Evolutionary conservation across 2,888 invertebrate species (phyloP), one percentile per base, ranked within the genome.

Genomic region (Eilema griseolum): DNA sequence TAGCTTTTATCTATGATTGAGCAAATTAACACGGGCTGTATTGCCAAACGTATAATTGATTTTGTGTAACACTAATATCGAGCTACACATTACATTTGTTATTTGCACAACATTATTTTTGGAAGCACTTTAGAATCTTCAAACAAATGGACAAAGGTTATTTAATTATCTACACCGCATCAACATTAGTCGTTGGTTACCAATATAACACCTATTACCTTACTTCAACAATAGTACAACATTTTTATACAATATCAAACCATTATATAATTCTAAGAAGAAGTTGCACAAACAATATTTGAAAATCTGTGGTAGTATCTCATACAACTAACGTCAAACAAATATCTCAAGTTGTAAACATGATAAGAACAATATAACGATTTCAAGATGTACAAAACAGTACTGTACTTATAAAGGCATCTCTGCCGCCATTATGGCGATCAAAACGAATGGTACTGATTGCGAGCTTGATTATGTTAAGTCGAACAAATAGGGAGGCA

Each of bases 151-250:
- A 72, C 65, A 69, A 61, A 66, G 41, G 24, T 37, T 23, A 28
- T 24, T 62, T 56, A 69, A 61, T 37, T 56, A 64, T 56, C 52
- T 66, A 66, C 64, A 41, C 33, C n/a, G 59, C 66, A 33, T 67
- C 69, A 65, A 65, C 31, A 66, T 68, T 37, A 60, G 69, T 76
- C 64, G 67, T 79, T 73, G 76, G 75, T 75, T 81, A 83, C 90
- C 85, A 90, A 91, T 90, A 90, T 89, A 91, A 89, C 91, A 92
- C 89, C 90, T 91, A 90, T 69, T 67, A 68, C 71, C 80, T 75
- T 74, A 74, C 66, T 33, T 74, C 71, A 79, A 74, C 69, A 73
- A 73, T 73, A 73, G 64, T 77, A 74, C 67, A 77, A 79, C 70
- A 74, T 74, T 59, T 65, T 79, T 75, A 70, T 73, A 71, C 61